Conservation (phyloP, 2,888 invertebrate genomes). For the Tridacna crocea region DNA sequence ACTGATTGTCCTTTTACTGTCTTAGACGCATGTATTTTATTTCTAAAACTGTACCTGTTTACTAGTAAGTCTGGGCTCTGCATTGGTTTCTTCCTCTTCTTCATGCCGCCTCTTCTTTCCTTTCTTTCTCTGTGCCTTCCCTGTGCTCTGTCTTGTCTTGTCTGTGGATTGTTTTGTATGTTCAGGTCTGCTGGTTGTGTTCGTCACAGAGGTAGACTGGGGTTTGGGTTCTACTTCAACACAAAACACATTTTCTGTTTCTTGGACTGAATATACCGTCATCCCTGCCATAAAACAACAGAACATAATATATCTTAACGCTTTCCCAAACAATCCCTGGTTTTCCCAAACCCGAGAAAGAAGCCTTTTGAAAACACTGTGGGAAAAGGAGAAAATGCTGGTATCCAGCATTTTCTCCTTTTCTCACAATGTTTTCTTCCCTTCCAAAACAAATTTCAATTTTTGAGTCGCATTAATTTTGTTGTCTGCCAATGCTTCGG, state of each 20-base stretch:
- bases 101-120: constrained; percentile 37
- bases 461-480: no score
- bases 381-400: no score
- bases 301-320: no score
- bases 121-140: constrained; percentile 29
- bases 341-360: no score
- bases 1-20: no score
- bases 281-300: constrained; percentile 4
- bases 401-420: no score
- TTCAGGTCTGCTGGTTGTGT: not conserved
- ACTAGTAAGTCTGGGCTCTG: constrained; percentile 70
- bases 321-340: no score
- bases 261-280: constrained; percentile 52
- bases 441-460: no score
- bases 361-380: no score
- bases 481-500: no score
- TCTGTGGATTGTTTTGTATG: constrained; percentile 22
- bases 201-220: not conserved
- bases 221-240: constrained; percentile 55
- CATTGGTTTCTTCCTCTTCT: constrained; percentile 38
- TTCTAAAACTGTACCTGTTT: constrained; percentile 73
- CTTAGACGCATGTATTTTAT: no score
- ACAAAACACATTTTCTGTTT: constrained; percentile 52
- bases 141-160: constrained; percentile 19
- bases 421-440: no score